Conservation (phyloP, 1,140 invertebrate species). For the Rhopalosiphum maidis region DNA sequence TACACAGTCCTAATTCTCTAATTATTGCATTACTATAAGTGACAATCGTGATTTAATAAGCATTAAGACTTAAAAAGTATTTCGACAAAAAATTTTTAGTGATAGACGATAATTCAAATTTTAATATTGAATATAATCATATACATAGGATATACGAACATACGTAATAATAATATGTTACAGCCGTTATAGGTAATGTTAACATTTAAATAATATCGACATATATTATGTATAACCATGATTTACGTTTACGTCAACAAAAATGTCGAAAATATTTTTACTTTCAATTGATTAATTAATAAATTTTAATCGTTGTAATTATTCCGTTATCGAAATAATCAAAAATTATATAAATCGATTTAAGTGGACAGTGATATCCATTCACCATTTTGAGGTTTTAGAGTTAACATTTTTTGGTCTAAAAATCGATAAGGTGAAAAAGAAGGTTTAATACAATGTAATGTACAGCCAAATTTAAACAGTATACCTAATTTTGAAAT, state of each 20-base stretch:
- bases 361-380: too few relatives aligned
- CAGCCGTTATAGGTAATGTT: too few relatives aligned
- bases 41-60: not conserved
- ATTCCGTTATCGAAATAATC: not conserved
- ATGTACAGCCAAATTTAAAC: not conserved
- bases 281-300: not conserved
- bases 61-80: not conserved
- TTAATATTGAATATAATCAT: not conserved
- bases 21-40: too few relatives aligned
- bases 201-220: too few relatives aligned
- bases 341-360: too few relatives aligned
- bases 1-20: too few relatives aligned
- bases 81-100: not conserved
- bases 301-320: not conserved
- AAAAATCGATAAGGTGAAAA: not conserved
- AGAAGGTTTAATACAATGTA: not conserved
- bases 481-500: not conserved
- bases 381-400: too few relatives aligned
- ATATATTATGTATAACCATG: too few relatives aligned
- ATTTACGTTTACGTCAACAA: not conserved
- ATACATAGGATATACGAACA: not conserved
- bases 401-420: not conserved
- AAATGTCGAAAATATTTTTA: not conserved
- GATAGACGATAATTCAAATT: not conserved
- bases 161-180: not conserved